Conservation (phyloP, 2,113 vertebrate genomes). For the Antechinus flavipes region DNA sequence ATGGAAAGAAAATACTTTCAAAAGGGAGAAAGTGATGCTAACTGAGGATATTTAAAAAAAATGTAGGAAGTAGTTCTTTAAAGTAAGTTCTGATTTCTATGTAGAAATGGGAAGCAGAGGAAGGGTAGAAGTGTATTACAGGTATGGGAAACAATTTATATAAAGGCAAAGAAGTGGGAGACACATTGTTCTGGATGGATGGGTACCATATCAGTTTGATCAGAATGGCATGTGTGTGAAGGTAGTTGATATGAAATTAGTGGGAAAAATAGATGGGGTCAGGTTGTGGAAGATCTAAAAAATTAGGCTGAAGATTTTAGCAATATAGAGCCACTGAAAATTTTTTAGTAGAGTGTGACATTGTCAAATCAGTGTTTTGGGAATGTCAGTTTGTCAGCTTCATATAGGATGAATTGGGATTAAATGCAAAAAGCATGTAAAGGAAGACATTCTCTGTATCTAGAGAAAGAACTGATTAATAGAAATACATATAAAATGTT, state of each 20-base stretch:
- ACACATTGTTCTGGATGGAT: not conserved
- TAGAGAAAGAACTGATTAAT: too few relatives aligned
- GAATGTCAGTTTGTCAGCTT: not conserved
- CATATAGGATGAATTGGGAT: not conserved
- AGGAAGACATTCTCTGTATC: too few relatives aligned
- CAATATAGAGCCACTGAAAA: not conserved
- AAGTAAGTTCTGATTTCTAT: not conserved
- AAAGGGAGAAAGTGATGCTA: not conserved
- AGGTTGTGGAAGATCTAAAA: not conserved
- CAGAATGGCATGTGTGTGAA: not conserved
- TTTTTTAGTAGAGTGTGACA: not conserved
- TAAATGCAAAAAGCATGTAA: too few relatives aligned
- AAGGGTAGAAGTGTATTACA: not conserved
- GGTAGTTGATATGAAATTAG: not conserved
- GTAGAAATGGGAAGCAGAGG: not conserved
- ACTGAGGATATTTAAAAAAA: not conserved
- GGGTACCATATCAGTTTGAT: not conserved
- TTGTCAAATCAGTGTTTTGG: not conserved
- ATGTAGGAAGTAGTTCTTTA: not conserved
- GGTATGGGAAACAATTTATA: not conserved
- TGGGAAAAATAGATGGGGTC: not conserved
- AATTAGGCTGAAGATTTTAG: not conserved
- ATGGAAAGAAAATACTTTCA: not conserved
- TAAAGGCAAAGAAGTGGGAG: not conserved
- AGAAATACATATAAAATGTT: too few relatives aligned